Evolutionary conservation across 2,797 vertebrate genomes (phyloP).

Genomic region (Heteromormyrus szaboi): DNA sequence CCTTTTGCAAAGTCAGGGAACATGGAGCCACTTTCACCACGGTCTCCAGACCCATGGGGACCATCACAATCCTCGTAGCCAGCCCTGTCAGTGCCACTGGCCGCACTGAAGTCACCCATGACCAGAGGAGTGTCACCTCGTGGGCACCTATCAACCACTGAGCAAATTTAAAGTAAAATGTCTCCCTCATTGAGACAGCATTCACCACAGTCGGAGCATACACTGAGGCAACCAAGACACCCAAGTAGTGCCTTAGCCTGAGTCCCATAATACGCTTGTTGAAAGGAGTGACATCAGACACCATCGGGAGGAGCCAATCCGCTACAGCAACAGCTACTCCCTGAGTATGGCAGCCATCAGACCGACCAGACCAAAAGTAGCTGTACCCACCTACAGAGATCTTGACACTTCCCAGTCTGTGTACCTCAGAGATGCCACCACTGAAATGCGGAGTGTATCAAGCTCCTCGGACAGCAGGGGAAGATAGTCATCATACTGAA

Average conservation of each 20-base stretch:
- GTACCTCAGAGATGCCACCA: neutral
- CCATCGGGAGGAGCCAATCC: too few relatives aligned
- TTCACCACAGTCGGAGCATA: neutral
- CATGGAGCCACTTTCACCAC: neutral
- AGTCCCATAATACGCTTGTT: too few relatives aligned
- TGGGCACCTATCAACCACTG: neutral
- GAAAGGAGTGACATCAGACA: too few relatives aligned
- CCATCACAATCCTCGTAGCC: neutral
- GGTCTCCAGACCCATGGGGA: neutral
- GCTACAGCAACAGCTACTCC: too few relatives aligned
- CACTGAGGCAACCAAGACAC: neutral
- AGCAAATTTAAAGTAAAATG: neutral
- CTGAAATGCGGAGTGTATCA: neutral
- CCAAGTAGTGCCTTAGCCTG: too few relatives aligned
- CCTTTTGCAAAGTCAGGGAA: neutral
- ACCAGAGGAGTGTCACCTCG: neutral
- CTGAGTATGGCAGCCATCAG: neutral
- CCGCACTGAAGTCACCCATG: neutral
- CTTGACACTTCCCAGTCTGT: neutral
- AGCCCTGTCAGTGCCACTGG: neutral
- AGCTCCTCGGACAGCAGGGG: neutral
- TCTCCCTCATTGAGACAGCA: neutral
- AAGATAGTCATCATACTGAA: neutral
- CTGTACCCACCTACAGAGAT: neutral
- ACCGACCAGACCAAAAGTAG: neutral